A percentile compares a stretch with the other conserved stretches of the same genome.
phyloP scores from a whole-genome alignment of 2,113 vertebrate species.

The Haplotaxodon microlepis region DNA sequence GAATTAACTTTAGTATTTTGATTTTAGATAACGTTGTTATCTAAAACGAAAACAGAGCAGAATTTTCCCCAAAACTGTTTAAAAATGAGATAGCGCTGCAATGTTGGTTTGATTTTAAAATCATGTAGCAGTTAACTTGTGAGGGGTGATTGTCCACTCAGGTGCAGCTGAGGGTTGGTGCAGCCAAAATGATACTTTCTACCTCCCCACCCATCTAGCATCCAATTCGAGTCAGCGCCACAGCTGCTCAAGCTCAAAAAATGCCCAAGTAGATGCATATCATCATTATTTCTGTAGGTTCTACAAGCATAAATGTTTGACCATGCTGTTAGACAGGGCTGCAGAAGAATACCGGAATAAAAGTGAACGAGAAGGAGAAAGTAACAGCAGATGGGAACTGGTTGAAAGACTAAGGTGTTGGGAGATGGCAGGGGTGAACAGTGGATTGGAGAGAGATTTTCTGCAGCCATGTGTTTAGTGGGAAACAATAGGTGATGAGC shows the following conservation, averaged over 20 bases:
- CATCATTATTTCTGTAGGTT: neutral
- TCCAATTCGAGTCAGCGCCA: neutral
- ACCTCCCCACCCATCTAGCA: neutral
- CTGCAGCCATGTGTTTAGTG: slow-evolving; percentile 30
- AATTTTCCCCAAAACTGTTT: neutral
- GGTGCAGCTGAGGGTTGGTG: neutral
- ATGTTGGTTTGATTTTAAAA: neutral
- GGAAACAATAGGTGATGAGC: slow-evolving; percentile 55
- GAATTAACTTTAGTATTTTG: neutral
- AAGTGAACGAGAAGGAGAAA: neutral
- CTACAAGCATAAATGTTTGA: neutral
- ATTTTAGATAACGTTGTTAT: neutral
- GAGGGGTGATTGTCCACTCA: neutral
- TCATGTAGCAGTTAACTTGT: neutral
- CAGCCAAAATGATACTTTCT: neutral
- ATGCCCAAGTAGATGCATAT: neutral
- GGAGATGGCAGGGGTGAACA: neutral
- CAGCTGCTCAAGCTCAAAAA: neutral
- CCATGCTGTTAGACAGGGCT: neutral
- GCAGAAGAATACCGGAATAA: neutral
- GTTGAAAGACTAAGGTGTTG: neutral
- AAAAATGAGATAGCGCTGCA: neutral
- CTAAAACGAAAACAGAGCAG: neutral
- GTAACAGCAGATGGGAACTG: neutral
- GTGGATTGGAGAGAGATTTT: slow-evolving; percentile 1